A percentile compares a stretch with the other conserved stretches of the same genome.
These are phyloP conservation scores for Capromys pilorides DNA, from an alignment of 2,797 vertebrate genomes.

Conservation along the genomic window DNA sequence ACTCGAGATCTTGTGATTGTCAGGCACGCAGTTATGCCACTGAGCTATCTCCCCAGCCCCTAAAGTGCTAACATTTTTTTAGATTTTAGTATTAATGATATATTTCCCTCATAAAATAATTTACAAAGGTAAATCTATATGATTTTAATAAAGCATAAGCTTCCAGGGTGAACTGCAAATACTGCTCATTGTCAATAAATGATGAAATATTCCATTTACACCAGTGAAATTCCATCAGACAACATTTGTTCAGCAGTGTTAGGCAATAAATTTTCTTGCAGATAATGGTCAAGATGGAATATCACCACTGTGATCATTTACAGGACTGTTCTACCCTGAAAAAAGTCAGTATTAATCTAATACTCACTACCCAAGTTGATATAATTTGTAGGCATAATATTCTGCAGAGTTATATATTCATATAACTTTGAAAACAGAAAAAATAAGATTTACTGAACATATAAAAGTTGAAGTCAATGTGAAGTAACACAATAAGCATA, in stretches of 20 bases:
- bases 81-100: constrained; percentile 45
- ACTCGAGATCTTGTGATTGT: too few species aligned
- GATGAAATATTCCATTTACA: constrained; percentile 57
- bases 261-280: constrained; percentile 6
- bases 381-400: neutral
- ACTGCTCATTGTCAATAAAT: constrained; percentile 64
- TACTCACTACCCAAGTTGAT: neutral
- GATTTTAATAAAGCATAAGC: constrained; percentile 66
- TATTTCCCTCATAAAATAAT: constrained; percentile 57
- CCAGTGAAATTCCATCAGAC: constrained; percentile 37
- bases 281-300: neutral
- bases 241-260: neutral
- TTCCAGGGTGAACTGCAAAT: constrained; percentile 60
- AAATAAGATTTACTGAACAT: neutral
- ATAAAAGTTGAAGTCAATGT: neutral
- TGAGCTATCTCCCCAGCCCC: too few species aligned
- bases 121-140: constrained; percentile 62
- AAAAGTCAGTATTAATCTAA: neutral
- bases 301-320: neutral
- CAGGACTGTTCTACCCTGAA: neutral
- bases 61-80: constrained; percentile 49
- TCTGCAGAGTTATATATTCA: neutral
- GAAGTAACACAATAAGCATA: neutral
- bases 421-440: neutral
- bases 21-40: too few species aligned